Conservation (phyloP, 2,113 vertebrate species). For the Tichodroma muraria region DNA sequence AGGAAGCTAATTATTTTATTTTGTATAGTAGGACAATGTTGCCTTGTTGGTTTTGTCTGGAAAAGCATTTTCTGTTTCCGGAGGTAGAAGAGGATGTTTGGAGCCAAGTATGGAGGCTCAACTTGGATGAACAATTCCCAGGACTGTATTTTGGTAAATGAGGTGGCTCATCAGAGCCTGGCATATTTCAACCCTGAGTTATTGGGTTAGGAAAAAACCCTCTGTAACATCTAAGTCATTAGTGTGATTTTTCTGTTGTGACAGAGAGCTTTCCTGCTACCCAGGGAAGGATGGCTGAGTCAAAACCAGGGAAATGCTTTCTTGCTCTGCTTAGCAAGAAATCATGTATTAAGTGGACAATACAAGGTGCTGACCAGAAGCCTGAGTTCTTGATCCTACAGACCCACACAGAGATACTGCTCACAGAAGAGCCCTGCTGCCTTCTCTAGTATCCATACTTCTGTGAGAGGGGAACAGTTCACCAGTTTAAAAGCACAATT, state of each 20-base stretch:
- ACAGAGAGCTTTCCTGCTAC: background rate
- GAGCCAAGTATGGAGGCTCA: background rate
- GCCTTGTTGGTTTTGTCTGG: background rate
- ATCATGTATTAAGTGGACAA: rapidly evolving
- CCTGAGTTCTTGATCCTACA: background rate
- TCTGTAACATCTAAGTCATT: background rate
- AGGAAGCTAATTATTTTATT: background rate
- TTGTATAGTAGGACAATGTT: background rate
- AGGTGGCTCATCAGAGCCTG: background rate
- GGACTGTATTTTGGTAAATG: background rate
- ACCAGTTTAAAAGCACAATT: background rate
- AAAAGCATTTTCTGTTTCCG: background rate
- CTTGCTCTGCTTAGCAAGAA: background rate
- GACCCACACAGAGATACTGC: background rate
- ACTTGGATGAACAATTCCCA: background rate
- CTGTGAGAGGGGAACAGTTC: background rate
- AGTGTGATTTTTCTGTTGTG: background rate
- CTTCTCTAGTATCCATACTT: background rate
- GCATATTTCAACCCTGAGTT: background rate
- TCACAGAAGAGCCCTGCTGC: background rate
- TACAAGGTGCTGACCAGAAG: background rate
- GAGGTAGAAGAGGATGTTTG: background rate
- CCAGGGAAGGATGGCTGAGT: background rate
- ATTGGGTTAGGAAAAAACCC: background rate
- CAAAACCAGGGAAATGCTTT: background rate